Base-by-base conservation (phyloP, 2,888 invertebrate species). In the Thymelicus acteon region DNA sequence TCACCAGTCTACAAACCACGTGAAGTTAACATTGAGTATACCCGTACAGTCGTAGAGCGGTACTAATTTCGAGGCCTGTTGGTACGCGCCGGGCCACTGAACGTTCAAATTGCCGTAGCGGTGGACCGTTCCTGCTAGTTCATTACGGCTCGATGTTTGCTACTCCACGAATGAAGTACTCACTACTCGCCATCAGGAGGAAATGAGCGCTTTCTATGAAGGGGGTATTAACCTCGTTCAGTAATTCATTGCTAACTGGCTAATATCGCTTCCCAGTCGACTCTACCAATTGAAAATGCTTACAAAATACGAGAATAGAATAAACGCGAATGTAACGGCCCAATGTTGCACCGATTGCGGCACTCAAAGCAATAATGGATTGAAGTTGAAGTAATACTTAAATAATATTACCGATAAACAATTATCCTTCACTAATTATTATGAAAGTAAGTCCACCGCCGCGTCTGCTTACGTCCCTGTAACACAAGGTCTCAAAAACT, bases 51-150 rank as follows among this genome's bases (percentile, higher is more conserved):
- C 40, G 44, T 80, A 76, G 81, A 79, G 80, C 81, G 78, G 85
- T 86, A 87, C 84, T 86, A 89, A 89, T 91, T 90, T 87, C 84
- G 88, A 88, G 89, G 86, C 84, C 83, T 84, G 89, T 88, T 86
- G 85, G 84, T 84, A 80, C 83, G 85, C 85, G 81, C 78, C 89
- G 90, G 89, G 82, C 88, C 88, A 90, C 87, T 91, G 89, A 85
- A 82, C 87, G 87, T 86, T 87, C 87, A 91, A 91, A 92, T 91
- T 90, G 87, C 84, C 91, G 89, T 90, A 82, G 85, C 87, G 83
- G 76, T 80, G 81, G 79, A 77, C 83, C 80, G 80, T 83, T 81
- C 84, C 81, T 76, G 79, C 77, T 76, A 83, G 85, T 84, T 90
- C 89, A 89, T 89, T 90, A 89, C 87, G 75, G 80, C 74, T 79